phyloP scores from a whole-genome alignment of 2,797 vertebrate genomes.

The Etheostoma nigrum region DNA sequence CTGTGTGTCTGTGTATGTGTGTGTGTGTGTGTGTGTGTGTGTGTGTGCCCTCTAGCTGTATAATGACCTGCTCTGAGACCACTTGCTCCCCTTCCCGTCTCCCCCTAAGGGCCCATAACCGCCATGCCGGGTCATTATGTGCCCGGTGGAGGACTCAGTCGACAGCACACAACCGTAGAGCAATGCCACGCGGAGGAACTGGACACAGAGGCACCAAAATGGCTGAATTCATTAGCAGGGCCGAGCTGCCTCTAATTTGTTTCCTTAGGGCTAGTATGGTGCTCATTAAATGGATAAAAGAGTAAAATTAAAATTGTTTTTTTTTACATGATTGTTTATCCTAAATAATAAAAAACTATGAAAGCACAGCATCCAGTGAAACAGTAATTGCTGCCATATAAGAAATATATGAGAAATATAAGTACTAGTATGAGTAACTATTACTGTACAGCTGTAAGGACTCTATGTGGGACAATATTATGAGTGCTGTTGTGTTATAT shows the following conservation, averaged over 20 bases:
- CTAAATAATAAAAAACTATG: conserved; percentile 66
- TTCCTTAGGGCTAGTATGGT: conserved; percentile 75
- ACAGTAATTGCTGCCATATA: conserved; percentile 69
- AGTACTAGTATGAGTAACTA: conserved; percentile 32
- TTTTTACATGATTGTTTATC: conserved; percentile 77
- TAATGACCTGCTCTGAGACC: conserved; percentile 85
- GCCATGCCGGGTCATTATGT: conserved; percentile 86
- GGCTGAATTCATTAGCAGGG: conserved; percentile 80
- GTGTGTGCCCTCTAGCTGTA: conserved; percentile 78
- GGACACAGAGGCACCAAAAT: conserved; percentile 79
- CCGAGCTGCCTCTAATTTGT: conserved; percentile 78
- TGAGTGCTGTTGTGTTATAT: conserved; percentile 28
- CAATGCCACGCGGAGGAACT: conserved; percentile 62
- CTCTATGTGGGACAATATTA: conserved; percentile 17
- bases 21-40: conserved; percentile 58
- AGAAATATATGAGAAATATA: conserved; percentile 50
- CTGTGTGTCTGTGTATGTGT: conserved; percentile 56
- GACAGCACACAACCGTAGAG: conserved; percentile 68
- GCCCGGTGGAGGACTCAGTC: conserved; percentile 83
- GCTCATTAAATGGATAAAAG: conserved; percentile 77
- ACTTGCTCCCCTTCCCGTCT: conserved; percentile 75
- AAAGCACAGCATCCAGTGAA: conserved; percentile 64
- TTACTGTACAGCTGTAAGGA: conserved; percentile 20
- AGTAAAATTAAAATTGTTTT: conserved; percentile 48
- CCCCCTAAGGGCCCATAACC: conserved; percentile 85